These are phyloP conservation scores for Barypeithes pellucidus DNA, from an alignment of 2,888 invertebrate species.

Conservation along the genomic window DNA sequence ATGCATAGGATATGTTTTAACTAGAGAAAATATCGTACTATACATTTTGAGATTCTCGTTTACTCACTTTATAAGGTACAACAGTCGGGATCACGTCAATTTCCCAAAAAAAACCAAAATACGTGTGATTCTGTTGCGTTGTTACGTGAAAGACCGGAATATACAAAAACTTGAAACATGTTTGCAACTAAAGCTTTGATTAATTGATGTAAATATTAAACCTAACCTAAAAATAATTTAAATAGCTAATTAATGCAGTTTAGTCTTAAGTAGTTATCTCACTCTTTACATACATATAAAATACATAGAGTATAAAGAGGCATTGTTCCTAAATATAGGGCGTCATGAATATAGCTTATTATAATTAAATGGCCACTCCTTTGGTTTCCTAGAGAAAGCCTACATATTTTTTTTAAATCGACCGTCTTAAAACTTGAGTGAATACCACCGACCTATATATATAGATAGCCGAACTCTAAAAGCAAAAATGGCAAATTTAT, in stretches of 20 bases:
- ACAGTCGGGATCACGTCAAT: too few species aligned
- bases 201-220: neutral
- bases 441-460: too few species aligned
- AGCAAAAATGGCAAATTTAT: too few species aligned
- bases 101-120: neutral
- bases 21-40: neutral
- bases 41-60: neutral
- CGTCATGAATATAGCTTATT: too few species aligned
- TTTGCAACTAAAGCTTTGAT: neutral
- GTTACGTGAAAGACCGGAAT: too few species aligned
- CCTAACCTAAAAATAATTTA: slow-evolving; percentile 18
- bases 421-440: too few species aligned
- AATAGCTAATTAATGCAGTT: slow-evolving; percentile 1
- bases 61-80: neutral
- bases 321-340: neutral
- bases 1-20: neutral
- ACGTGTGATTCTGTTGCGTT: neutral
- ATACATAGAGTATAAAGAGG: neutral
- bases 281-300: slow-evolving; percentile 12
- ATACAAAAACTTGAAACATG: too few species aligned
- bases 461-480: too few species aligned
- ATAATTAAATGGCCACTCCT: too few species aligned
- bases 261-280: slow-evolving; percentile 18
- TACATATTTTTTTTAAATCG: too few species aligned
- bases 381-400: too few species aligned